Conservation (phyloP, 2,888 invertebrate genomes). For the Saturnia japonica region DNA sequence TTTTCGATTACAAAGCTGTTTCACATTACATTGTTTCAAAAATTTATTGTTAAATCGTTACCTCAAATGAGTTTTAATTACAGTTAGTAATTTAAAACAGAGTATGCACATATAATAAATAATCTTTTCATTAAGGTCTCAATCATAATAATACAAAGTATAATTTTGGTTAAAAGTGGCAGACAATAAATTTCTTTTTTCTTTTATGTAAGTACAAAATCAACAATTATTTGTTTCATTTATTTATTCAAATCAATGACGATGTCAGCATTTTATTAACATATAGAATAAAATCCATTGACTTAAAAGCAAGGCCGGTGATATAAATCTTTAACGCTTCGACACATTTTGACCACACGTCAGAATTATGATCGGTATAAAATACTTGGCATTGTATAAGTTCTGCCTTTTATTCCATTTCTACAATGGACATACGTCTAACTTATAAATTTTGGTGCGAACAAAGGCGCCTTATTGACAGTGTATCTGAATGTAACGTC, state of each 20-base stretch:
- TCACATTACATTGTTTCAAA: not conserved
- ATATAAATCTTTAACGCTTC: constrained; percentile 77
- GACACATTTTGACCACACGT: constrained; percentile 80
- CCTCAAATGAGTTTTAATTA: no score
- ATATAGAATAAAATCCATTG: constrained; percentile 26
- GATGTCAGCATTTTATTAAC: constrained; percentile 13
- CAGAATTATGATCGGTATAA: constrained; percentile 74
- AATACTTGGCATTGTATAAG: constrained; percentile 65
- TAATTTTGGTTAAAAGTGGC: no score
- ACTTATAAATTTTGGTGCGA: constrained; percentile 78
- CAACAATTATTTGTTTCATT: not conserved
- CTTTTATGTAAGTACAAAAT: not conserved
- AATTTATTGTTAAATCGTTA: not conserved
- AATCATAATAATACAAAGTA: no score
- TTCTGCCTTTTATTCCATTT: constrained; percentile 48
- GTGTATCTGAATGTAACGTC: constrained; percentile 67
- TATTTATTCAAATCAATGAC: not conserved
- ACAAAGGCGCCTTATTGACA: constrained; percentile 80
- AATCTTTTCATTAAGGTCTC: no score
- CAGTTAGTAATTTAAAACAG: no score
- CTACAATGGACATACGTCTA: constrained; percentile 73
- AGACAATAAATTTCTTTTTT: no score
- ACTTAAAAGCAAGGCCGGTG: constrained; percentile 43
- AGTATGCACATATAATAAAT: no score
- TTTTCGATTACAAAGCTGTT: not conserved